Evolutionary conservation across 2,797 vertebrate genomes (phyloP).

Genomic region (Crocidura indochinensis): DNA sequence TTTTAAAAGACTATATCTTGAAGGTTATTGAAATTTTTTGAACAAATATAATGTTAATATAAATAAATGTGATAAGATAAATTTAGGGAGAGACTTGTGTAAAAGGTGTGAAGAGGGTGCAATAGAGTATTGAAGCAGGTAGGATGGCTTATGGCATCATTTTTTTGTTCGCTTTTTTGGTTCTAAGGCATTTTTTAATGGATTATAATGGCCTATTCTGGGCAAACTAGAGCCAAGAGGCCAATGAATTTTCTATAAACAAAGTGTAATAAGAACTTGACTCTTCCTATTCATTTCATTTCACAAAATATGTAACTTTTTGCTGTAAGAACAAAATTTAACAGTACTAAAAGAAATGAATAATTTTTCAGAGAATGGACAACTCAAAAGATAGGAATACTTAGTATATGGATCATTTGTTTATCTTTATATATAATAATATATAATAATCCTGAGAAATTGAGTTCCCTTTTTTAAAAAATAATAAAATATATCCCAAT

Average conservation of each 20-base stretch:
- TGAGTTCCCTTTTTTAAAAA: too few species aligned
- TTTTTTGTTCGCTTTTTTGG: too few species aligned
- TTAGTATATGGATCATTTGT: neutral
- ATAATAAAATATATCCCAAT: neutral
- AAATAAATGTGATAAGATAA: too few species aligned
- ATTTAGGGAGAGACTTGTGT: too few species aligned
- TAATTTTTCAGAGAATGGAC: neutral
- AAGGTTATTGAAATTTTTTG: too few species aligned
- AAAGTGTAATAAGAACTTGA: neutral
- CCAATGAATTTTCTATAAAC: conserved; percentile 13
- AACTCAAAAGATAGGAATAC: neutral
- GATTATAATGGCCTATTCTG: neutral
- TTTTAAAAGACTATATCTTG: too few species aligned
- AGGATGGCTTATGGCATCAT: neutral
- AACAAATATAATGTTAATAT: too few species aligned
- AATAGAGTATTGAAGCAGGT: neutral
- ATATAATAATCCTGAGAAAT: neutral
- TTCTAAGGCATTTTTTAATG: too few species aligned
- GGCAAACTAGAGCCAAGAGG: neutral
- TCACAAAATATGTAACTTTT: too few species aligned
- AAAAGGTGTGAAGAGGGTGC: neutral
- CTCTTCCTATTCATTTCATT: too few species aligned
- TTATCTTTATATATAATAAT: neutral
- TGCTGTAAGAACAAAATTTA: neutral
- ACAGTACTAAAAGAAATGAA: neutral